Evolutionary conservation across 2,113 vertebrate genomes (phyloP), one percentile per base, ranked within the genome.

Genomic region (Lipotes vexillifer): DNA sequence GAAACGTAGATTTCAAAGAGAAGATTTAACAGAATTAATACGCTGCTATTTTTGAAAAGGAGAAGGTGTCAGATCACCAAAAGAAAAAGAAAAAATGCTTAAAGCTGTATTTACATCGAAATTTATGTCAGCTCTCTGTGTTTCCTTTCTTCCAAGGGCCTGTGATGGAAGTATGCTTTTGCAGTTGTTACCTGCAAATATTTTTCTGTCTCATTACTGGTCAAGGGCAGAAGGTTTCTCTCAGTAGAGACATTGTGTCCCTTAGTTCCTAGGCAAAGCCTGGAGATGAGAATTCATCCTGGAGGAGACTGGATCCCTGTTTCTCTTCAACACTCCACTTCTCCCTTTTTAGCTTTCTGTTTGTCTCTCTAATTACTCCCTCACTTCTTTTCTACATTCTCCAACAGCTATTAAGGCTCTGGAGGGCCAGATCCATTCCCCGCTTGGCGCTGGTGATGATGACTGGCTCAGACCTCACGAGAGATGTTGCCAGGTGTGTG

Each of bases 21-120:
- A 38, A 94, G 80, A 55, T 41, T 87, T 92, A 93, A 91, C 94
- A 96, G 78, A 94, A 97, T 95, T 94, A 97, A 93, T 80, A 80
- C 0, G 1, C 52, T 83, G 81, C 93, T 96, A 41, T 85, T 94
- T 97, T 95, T 93, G 83, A 92, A 95, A 87, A 87, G 78, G 74
- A 92, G 78, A 97, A 96, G 55, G 95, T 97, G 94, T 97, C 93
- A 95, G 66, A 93, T 92, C 96, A 69, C 94, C 17, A 6, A 87
- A 97, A 68, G 90, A 31, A 87, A 83, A 78, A 63, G 44, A 75
- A 81, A 65, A 85, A 72, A 12, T 41, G 8, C 68, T 61, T 55
- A 61, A 92, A 95, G 88, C 83, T 94, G 31, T 65, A 59, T 92
- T 93, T 94, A 57, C 41, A 90, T 84, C 57, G 31, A 80, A 65